A percentile compares a stretch with the other conserved stretches of the same genome.
Conservation (phyloP, 2,888 invertebrate genomes). For the Synergus laeviventris region DNA sequence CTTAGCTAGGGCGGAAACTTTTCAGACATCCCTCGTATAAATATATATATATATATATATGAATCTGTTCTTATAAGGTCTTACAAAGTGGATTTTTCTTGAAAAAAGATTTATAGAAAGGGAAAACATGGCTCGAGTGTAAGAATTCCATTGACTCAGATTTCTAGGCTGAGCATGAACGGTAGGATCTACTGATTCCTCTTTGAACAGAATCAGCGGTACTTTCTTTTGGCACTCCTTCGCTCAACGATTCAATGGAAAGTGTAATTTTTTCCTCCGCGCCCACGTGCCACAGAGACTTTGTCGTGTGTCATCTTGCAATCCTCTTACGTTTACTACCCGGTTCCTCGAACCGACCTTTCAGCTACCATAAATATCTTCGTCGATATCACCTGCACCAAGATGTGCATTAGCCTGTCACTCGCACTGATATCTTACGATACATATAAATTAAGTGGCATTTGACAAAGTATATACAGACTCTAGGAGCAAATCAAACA, state of each 20-base stretch:
- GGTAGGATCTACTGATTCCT: conserved; percentile 3
- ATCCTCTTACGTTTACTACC: neutral
- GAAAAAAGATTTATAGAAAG: neutral
- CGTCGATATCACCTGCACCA: conserved; percentile 1
- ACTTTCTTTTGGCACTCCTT: conserved; percentile 55
- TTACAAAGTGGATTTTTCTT: neutral
- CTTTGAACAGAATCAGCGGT: conserved; percentile 6
- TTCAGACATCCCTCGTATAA: too few species aligned
- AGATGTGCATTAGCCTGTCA: conserved; percentile 6
- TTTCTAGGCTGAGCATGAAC: neutral
- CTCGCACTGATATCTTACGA: conserved; percentile 25
- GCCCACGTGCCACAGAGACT: neutral
- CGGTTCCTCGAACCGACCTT: conserved; percentile 9
- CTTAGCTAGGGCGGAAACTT: too few species aligned
- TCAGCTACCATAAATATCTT: neutral
- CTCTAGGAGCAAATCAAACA: conserved; percentile 9
- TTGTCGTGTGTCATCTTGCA: conserved; percentile 10
- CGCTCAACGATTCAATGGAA: conserved; percentile 42
- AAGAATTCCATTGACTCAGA: conserved; percentile 10
- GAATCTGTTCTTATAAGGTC: too few species aligned
- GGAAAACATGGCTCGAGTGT: neutral
- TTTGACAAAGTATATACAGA: conserved; percentile 24
- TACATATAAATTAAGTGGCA: conserved; percentile 35
- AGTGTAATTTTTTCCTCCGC: conserved; percentile 48
- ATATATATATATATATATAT: too few species aligned